Base-by-base conservation (phyloP, 2,113 vertebrate genomes). In the Prinia subflava region DNA sequence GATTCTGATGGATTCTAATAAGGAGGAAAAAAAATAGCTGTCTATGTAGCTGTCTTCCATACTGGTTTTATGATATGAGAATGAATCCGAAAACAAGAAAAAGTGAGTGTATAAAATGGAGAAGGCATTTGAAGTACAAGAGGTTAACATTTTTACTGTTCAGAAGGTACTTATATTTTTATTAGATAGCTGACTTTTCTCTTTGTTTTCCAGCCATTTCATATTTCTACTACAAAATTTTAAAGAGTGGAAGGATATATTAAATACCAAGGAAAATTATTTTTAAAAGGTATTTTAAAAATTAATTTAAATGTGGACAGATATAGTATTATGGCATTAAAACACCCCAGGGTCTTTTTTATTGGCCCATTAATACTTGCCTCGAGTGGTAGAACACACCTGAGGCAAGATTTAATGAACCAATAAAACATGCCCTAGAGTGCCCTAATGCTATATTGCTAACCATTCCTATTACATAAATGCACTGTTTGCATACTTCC, bases 281-380 rank as follows among this genome's bases (percentile, higher is more conserved):
- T 98, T 98, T 96, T 93, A 97, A 97, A 97, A 97, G 96, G 95
- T 95, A 97, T 97, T 97, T 94, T 39, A 97, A 98, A 98, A 98
- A 98, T 97, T 98, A 98, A 98, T 98, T 98, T 98, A 97, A 98
- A 97, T 96, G 94, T 98, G 97, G 94, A 94, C 83, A 94, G 96
- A 84, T 86, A 24, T 97, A 98, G 95, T 96, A 98, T 95, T 97
- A 94, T 64, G 94, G 89, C 94, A 97, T 97, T 98, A 97, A 97
- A 97, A 92, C 90, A 97, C 97, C 96, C 97, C 92, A 80, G 96
- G 97, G 97, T 96, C 97, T 94, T 92, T 98, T 98, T 98, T 98
- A 98, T 98, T 98, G 97, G 97, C 97, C 97, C 97, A 98, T 98
- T 98, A 98, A 98, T 98, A 98, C 73, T 98, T 97, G 97, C 97